phyloP scores from a whole-genome alignment of 2,888 invertebrate genomes.

The Zhengitettix transpicula region DNA sequence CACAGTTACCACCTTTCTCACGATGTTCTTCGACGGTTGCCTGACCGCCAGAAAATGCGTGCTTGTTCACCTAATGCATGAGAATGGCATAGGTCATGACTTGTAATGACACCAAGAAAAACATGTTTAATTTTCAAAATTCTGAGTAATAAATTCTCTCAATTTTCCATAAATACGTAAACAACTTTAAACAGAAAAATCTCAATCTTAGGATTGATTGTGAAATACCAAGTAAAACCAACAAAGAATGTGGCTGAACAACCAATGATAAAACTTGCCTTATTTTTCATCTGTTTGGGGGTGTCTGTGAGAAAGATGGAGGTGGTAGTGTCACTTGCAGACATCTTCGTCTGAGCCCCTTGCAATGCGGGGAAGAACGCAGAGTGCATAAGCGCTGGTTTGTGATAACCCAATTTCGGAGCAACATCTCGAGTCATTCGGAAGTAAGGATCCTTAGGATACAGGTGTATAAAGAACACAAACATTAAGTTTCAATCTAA shows the following conservation, averaged over 20 bases:
- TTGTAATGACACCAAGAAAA: background rate
- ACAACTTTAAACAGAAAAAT: background rate
- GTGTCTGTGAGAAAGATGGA: constrained; percentile 93
- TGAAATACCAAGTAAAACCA: no score
- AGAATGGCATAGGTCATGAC: background rate
- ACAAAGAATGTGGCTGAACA: no score
- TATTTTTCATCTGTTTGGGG: constrained; percentile 87
- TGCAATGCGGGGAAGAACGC: constrained; percentile 87
- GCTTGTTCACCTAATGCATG: constrained; percentile 58
- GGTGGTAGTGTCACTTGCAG: constrained; percentile 83
- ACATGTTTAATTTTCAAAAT: background rate
- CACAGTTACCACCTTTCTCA: constrained; percentile 81
- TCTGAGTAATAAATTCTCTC: background rate
- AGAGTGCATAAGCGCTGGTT: constrained; percentile 77
- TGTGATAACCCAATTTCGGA: constrained; percentile 67
- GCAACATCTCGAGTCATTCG: constrained; percentile 98
- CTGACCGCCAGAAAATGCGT: constrained; percentile 95
- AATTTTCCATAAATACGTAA: background rate
- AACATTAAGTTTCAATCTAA: no score
- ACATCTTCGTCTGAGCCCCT: constrained; percentile 97
- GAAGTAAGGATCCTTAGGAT: constrained; percentile 81
- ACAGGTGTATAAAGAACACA: no score
- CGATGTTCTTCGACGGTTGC: constrained; percentile 87
- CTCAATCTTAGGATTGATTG: no score
- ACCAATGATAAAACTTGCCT: constrained; percentile 46